phyloP scores from a whole-genome alignment of 2,113 vertebrate species.

The Balaenoptera acutorostrata region DNA sequence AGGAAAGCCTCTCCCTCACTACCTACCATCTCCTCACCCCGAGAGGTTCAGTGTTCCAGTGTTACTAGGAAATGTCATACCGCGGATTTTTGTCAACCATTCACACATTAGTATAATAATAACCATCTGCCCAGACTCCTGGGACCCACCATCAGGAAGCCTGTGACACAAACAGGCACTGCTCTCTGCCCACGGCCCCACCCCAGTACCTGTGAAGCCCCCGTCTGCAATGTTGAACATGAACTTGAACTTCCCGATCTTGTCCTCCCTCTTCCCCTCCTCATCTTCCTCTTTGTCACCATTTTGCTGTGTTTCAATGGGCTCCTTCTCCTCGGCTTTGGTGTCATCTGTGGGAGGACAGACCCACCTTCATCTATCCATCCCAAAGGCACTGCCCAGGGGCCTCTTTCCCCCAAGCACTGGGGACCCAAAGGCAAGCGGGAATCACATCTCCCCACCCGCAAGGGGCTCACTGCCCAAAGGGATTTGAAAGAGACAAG shows the following conservation, averaged over 20 bases:
- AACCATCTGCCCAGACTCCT: neutral
- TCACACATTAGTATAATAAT: neutral
- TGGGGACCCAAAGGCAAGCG: neutral
- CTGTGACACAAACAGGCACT: rapidly evolving
- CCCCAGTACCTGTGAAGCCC: conserved; percentile 91
- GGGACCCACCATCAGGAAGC: neutral
- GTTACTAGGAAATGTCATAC: neutral
- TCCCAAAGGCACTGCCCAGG: neutral
- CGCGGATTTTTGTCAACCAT: neutral
- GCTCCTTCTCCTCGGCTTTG: conserved; percentile 86
- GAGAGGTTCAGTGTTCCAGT: rapidly evolving
- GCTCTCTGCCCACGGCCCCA: rapidly evolving
- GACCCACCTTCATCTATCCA: rapidly evolving
- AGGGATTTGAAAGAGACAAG: neutral
- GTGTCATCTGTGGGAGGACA: conserved; percentile 77
- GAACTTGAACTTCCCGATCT: conserved; percentile 88
- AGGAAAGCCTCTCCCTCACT: neutral
- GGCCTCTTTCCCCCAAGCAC: neutral
- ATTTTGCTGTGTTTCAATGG: conserved; percentile 85
- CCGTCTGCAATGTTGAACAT: conserved; percentile 99
- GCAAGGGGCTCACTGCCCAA: neutral
- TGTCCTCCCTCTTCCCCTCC: conserved; percentile 91
- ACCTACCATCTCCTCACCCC: neutral
- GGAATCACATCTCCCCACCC: neutral
- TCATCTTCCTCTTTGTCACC: conserved; percentile 92